phyloP scores from a whole-genome alignment of 2,888 invertebrate genomes.

The Augochlorella aurata region DNA sequence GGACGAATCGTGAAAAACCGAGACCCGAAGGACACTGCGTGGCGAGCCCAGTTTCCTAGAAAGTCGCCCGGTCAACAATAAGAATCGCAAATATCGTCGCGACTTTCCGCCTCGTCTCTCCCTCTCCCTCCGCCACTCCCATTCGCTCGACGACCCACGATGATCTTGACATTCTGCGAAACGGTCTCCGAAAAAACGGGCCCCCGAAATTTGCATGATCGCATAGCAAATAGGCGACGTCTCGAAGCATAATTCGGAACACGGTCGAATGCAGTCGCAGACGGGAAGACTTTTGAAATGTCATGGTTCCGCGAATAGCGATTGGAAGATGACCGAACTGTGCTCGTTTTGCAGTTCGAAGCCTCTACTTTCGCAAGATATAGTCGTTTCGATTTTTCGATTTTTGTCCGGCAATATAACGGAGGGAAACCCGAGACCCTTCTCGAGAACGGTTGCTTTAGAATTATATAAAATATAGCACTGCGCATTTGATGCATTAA shows the following conservation, averaged over 20 bases:
- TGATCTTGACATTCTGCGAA: conserved; percentile 4
- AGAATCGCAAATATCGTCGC: neutral
- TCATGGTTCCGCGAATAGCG: too few species aligned
- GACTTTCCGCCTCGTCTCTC: neutral
- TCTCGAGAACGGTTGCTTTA: too few species aligned
- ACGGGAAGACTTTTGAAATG: too few species aligned
- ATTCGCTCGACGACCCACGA: neutral
- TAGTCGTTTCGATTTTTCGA: too few species aligned
- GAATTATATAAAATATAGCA: too few species aligned
- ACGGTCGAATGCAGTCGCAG: neutral
- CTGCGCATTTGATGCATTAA: too few species aligned
- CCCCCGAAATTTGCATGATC: neutral
- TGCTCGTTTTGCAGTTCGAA: too few species aligned
- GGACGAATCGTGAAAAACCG: conserved; percentile 5
- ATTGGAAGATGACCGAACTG: too few species aligned
- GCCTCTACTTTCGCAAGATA: too few species aligned
- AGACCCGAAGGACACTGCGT: conserved; percentile 18
- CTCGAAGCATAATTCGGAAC: neutral
- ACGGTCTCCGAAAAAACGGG: neutral
- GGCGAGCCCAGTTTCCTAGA: conserved; percentile 1
- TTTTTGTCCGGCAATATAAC: too few species aligned
- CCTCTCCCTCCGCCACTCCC: neutral
- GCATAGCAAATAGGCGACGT: neutral
- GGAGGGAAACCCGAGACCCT: too few species aligned
- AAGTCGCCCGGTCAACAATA: neutral